Percentiles rank a stretch among this genome's conserved stretches.
Evolutionary conservation across 2,888 invertebrate genomes (phyloP).

Genomic region (Rosalia funebris): DNA sequence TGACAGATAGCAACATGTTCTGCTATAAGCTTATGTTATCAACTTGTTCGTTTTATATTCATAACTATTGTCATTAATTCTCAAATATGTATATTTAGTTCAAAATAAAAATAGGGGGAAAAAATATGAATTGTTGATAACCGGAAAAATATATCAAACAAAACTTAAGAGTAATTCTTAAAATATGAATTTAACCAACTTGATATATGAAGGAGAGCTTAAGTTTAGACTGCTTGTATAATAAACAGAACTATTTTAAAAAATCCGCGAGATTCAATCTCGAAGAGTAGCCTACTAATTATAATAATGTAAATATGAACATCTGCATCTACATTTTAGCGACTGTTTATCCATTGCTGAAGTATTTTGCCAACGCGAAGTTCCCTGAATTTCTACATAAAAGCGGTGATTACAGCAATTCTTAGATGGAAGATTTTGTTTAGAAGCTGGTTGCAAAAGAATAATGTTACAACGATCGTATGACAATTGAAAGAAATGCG

Average conservation of each 20-base stretch:
- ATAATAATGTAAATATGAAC: conserved; percentile 24
- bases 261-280: conserved; percentile 24
- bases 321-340: conserved; percentile 24
- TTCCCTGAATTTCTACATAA: conserved; percentile 19
- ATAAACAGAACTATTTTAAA: conserved; percentile 14
- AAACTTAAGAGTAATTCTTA: not conserved
- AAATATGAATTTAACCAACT: not conserved
- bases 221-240: not conserved
- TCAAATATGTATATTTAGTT: too few relatives aligned
- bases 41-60: too few relatives aligned
- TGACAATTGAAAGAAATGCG: too few relatives aligned
- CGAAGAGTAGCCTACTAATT: conserved; percentile 11
- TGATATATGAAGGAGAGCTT: not conserved
- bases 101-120: too few relatives aligned
- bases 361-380: conserved; percentile 26
- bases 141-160: not conserved
- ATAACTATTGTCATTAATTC: too few relatives aligned
- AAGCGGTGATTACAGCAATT: conserved; percentile 20
- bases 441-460: not conserved
- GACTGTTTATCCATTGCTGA: conserved; percentile 12
- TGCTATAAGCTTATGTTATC: too few relatives aligned
- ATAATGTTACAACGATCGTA: not conserved
- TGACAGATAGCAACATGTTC: too few relatives aligned
- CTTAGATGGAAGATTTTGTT: conserved; percentile 10
- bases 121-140: too few relatives aligned